Conservation (phyloP, 1,140 invertebrate species). For the Drosophila athabasca region DNA sequence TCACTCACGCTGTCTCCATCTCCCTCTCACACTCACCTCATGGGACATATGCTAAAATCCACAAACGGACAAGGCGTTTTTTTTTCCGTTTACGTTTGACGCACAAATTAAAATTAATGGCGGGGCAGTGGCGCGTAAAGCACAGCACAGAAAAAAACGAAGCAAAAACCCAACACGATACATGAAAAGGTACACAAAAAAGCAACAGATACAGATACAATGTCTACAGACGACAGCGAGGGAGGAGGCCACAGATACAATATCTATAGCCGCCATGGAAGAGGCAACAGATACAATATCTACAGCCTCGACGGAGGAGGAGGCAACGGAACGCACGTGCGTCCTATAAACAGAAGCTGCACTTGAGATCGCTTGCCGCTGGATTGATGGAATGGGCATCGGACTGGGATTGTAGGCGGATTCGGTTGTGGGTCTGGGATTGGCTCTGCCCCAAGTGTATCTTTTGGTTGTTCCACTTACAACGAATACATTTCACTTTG, state of each 20-base stretch:
- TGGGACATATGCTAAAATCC: constrained; percentile 36
- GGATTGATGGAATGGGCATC: constrained; percentile 1
- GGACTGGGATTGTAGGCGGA: no score
- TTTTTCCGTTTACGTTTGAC: constrained; percentile 48
- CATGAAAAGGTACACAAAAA: constrained; percentile 47
- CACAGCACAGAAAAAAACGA: constrained; percentile 32
- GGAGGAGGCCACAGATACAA: no score
- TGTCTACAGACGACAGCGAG: neutral
- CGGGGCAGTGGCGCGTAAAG: constrained; percentile 75
- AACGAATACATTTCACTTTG: constrained; percentile 76
- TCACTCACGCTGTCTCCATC: neutral
- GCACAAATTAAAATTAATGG: constrained; percentile 82
- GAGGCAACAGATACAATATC: constrained; percentile 1
- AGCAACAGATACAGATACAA: neutral
- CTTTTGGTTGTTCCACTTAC: constrained; percentile 54
- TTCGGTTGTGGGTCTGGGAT: neutral
- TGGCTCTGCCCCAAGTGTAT: constrained; percentile 1
- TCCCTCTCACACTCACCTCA: constrained; percentile 29
- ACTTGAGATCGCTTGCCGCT: constrained; percentile 58
- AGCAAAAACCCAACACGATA: constrained; percentile 59
- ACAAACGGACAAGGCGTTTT: constrained; percentile 54
- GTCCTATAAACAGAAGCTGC: constrained; percentile 77
- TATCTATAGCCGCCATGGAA: no score
- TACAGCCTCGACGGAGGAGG: neutral
- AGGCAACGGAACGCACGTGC: constrained; percentile 32